These are phyloP conservation scores for cattle (Bos taurus) DNA, from an alignment of 2,113 vertebrate genomes.

Conservation along the genomic window DNA sequence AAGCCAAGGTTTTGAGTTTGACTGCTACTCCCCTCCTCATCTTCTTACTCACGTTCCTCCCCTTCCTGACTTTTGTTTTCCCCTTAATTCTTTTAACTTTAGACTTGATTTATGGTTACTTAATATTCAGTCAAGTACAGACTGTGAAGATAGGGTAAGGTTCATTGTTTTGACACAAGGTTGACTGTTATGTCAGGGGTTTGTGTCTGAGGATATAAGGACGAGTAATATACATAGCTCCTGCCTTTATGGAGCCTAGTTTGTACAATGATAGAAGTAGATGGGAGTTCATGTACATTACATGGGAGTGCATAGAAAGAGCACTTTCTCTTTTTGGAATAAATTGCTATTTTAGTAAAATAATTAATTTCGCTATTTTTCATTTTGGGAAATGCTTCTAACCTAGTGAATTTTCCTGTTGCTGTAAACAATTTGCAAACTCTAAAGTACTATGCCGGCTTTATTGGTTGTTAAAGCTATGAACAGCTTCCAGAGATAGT, in stretches of 20 bases:
- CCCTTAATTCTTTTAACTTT: not conserved
- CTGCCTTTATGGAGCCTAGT: not conserved
- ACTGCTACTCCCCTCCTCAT: not conserved
- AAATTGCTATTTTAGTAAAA: constrained; percentile 34
- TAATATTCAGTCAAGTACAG: not conserved
- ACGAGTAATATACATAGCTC: not conserved
- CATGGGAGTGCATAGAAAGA: not conserved
- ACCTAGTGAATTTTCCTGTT: constrained; percentile 20
- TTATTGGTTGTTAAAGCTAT: constrained; percentile 39
- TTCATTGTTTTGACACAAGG: not conserved
- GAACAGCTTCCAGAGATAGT: not conserved
- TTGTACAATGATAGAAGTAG: not conserved
- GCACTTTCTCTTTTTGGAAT: constrained; percentile 21
- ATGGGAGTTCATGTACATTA: not conserved
- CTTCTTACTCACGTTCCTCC: not conserved
- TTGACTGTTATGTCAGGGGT: not conserved
- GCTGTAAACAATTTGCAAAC: constrained; percentile 19
- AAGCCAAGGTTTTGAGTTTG: not conserved
- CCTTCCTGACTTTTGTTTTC: not conserved
- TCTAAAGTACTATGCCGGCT: not conserved
- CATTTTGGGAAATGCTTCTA: not conserved
- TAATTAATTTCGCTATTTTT: not conserved
- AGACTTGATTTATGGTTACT: not conserved
- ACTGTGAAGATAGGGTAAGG: not conserved
- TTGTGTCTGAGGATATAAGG: not conserved